Evolutionary conservation across 2,888 invertebrate species (phyloP).

Genomic region (Chromoteleia sp.): DNA sequence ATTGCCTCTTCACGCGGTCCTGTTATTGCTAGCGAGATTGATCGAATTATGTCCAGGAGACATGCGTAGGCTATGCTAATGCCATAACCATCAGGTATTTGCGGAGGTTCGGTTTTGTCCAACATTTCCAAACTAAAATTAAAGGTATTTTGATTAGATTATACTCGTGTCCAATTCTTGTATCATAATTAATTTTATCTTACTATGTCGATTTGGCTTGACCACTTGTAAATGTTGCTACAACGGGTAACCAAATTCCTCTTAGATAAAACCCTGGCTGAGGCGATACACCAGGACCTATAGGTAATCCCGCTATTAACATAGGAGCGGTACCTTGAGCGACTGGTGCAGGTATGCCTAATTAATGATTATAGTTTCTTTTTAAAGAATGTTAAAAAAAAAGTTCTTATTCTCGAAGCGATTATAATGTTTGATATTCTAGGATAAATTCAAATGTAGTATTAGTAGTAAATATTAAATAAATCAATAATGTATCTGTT

Average conservation of each 20-base stretch:
- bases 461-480: not conserved
- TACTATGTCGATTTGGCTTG: conserved; percentile 96
- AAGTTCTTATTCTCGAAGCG: not conserved
- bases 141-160: not conserved
- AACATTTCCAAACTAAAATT: conserved; percentile 94
- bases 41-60: conserved; percentile 95
- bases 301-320: conserved; percentile 88
- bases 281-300: conserved; percentile 92
- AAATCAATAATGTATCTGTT: no score
- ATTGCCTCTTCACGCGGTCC: conserved; percentile 85
- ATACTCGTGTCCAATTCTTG: not conserved
- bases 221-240: conserved; percentile 93
- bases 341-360: conserved; percentile 83
- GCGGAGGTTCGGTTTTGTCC: conserved; percentile 97
- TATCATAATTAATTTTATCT: conserved; percentile 83
- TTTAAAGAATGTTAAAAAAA: conserved; percentile 26
- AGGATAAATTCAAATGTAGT: not conserved
- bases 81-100: conserved; percentile 98
- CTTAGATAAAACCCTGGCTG: conserved; percentile 97
- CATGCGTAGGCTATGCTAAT: conserved; percentile 98
- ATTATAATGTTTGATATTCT: not conserved
- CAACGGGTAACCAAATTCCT: conserved; percentile 96
- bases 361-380: conserved; percentile 44
- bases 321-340: conserved; percentile 88
- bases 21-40: conserved; percentile 90